These are phyloP conservation scores for Melieria crassipennis DNA, from an alignment of 2,888 invertebrate species.

Conservation along the genomic window DNA sequence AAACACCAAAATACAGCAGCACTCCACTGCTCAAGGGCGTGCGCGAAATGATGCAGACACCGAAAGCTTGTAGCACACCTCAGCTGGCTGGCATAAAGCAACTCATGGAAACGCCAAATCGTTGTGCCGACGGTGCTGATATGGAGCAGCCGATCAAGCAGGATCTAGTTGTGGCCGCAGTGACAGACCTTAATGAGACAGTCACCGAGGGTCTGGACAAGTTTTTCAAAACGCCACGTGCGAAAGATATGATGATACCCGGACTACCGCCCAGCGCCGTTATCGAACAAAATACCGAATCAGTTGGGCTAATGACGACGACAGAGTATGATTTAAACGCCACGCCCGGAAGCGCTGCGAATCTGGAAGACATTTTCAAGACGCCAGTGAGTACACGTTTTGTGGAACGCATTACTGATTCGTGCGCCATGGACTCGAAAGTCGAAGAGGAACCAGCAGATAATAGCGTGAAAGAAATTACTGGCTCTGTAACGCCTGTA, in stretches of 20 bases:
- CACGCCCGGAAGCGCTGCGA: slow-evolving; percentile 44
- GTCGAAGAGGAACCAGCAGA: slow-evolving; percentile 8
- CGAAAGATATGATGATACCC: slow-evolving; percentile 58
- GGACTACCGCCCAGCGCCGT: slow-evolving; percentile 56
- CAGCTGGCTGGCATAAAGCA: slow-evolving; percentile 49
- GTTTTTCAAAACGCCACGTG: slow-evolving; percentile 59
- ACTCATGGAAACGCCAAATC: slow-evolving; percentile 44
- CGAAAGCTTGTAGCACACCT: slow-evolving; percentile 48
- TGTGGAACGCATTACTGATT: slow-evolving; percentile 26
- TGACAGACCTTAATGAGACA: not conserved
- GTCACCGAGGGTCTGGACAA: slow-evolving; percentile 46
- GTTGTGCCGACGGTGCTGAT: not conserved
- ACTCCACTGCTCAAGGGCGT: slow-evolving; percentile 51
- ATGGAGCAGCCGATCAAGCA: not conserved
- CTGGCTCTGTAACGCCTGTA: not conserved
- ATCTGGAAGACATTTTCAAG: slow-evolving; percentile 58
- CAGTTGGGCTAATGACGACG: slow-evolving; percentile 46
- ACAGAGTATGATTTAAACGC: slow-evolving; percentile 56
- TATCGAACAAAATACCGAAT: slow-evolving; percentile 48
- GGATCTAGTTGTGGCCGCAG: not conserved
- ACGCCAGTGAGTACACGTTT: slow-evolving; percentile 46
- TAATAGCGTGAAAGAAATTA: slow-evolving; percentile 1
- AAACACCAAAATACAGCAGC: slow-evolving; percentile 48
- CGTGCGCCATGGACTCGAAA: too few relatives aligned
- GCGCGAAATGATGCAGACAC: slow-evolving; percentile 52